Percentiles rank a stretch among this genome's conserved stretches.
phyloP scores from a whole-genome alignment of 2,888 invertebrate species.

The Thelaira solivaga region DNA sequence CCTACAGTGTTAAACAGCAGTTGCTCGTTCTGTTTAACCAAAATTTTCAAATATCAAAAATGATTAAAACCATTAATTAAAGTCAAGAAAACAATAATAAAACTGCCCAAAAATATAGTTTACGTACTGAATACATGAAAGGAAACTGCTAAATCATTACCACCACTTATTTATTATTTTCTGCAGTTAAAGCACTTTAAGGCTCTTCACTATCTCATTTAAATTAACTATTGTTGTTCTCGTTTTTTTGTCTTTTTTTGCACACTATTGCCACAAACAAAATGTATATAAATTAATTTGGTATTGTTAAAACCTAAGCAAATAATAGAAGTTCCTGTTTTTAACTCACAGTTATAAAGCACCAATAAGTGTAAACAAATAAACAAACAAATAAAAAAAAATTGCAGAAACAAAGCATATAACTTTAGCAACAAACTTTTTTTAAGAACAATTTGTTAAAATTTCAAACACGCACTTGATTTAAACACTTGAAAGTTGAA shows the following conservation, averaged over 20 bases:
- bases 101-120: too few species aligned
- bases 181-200: too few species aligned
- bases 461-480: conserved; percentile 60
- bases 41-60: too few species aligned
- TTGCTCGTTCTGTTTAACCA: too few species aligned
- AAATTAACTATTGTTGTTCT: conserved; percentile 35
- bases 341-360: not conserved
- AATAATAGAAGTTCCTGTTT: conserved; percentile 60
- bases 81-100: too few species aligned
- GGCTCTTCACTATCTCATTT: not conserved
- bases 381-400: conserved; percentile 5
- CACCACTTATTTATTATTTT: not conserved
- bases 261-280: not conserved
- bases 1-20: too few species aligned
- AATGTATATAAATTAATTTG: conserved; percentile 14
- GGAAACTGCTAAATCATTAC: conserved; percentile 5
- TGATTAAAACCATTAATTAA: too few species aligned
- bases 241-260: conserved; percentile 32
- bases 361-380: not conserved
- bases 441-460: conserved; percentile 50
- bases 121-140: not conserved
- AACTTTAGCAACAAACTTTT: conserved; percentile 3
- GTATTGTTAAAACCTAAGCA: conserved; percentile 38
- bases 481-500: conserved; percentile 31
- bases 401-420: not conserved